Conservation (phyloP, 23 tunicate species). For the Ciona savignyi region DNA sequence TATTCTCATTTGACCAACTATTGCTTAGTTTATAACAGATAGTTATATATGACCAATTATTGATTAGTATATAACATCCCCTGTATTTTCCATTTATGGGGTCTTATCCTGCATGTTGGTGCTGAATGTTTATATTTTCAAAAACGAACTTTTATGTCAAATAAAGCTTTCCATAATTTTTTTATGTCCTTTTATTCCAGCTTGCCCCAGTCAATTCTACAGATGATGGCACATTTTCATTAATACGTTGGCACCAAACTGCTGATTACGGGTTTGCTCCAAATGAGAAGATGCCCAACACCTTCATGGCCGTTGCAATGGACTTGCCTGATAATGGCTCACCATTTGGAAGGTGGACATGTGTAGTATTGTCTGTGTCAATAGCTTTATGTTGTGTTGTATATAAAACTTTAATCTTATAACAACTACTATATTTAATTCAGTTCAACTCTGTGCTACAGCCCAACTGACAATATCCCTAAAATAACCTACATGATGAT, state of each 20-base stretch:
- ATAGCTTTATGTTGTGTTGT: too few relatives aligned
- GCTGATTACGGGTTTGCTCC: conserved; percentile 81
- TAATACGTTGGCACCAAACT: conserved; percentile 81
- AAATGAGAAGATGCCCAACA: conserved; percentile 47
- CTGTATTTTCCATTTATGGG: too few relatives aligned
- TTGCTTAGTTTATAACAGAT: not conserved
- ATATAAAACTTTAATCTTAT: too few relatives aligned
- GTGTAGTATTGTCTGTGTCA: too few relatives aligned
- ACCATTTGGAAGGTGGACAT: conserved; percentile 51
- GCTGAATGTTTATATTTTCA: too few relatives aligned
- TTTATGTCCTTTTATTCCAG: not conserved
- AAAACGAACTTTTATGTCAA: not conserved
- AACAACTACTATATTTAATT: too few relatives aligned
- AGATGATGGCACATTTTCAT: conserved; percentile 14
- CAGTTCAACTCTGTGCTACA: too few relatives aligned
- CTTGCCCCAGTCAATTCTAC: conserved; percentile 9
- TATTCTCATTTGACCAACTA: not conserved
- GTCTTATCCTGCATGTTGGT: too few relatives aligned
- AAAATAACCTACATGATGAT: too few relatives aligned
- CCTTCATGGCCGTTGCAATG: conserved; percentile 86
- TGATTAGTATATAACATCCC: too few relatives aligned
- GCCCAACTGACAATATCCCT: too few relatives aligned
- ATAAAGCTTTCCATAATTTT: not conserved
- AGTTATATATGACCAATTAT: too few relatives aligned
- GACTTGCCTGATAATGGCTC: conserved; percentile 67